phyloP scores from a whole-genome alignment of 2,888 invertebrate species.

The Sesamia inferens region DNA sequence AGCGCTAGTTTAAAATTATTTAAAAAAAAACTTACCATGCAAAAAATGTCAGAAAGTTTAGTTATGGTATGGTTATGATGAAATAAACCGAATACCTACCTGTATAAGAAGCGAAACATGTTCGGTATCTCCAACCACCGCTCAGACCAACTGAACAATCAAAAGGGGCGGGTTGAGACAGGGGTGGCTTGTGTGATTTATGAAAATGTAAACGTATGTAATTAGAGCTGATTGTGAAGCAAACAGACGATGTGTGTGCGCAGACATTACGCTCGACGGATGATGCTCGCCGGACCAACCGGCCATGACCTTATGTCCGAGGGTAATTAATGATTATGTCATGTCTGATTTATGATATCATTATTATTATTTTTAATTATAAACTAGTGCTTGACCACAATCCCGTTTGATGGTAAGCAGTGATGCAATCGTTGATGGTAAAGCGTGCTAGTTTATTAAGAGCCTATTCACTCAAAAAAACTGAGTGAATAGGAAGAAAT shows the following conservation, averaged over 20 bases:
- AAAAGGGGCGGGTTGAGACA: conserved; percentile 40
- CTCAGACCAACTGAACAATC: conserved; percentile 56
- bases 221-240: conserved; percentile 61
- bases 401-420: no score
- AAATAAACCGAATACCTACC: neutral
- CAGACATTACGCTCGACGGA: conserved; percentile 45
- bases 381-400: no score
- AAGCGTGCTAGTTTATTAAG: no score
- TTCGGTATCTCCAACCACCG: neutral
- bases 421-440: no score
- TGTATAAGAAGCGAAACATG: neutral
- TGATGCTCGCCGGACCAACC: conserved; percentile 6
- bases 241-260: conserved; percentile 54
- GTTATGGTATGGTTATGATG: neutral
- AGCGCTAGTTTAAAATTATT: no score
- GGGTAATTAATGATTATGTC: conserved; percentile 19
- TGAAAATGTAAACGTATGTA: conserved; percentile 68
- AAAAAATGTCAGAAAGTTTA: no score
- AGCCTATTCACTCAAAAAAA: no score
- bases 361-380: no score
- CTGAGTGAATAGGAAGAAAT: no score
- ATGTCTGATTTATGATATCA: conserved; percentile 7
- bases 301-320: conserved; percentile 47
- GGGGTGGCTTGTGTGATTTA: conserved; percentile 65
- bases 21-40: no score